A percentile compares a stretch with the other conserved stretches of the same genome.
Conservation (phyloP, 2,113 vertebrate genomes). For the Hiodon tergisus region DNA sequence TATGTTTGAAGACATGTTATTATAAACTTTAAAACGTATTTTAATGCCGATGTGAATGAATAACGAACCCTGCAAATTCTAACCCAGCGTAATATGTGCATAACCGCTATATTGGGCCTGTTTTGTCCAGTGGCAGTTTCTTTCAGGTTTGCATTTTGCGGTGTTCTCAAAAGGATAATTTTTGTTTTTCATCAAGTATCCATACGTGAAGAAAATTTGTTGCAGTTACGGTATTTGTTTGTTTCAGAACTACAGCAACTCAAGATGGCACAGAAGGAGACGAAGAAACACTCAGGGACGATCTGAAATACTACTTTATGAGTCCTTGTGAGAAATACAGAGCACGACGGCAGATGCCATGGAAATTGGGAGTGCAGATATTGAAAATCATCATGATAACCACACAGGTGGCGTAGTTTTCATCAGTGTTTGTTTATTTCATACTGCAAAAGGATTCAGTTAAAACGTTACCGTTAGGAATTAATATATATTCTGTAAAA, state of each 20-base stretch:
- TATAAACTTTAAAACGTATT: no score
- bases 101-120: no score
- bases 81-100: no score
- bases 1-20: no score
- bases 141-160: no score
- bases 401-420: conserved; percentile 69
- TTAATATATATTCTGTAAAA: no score
- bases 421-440: no score
- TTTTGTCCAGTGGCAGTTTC: no score
- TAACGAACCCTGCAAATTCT: no score
- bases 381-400: conserved; percentile 96
- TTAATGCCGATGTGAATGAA: no score
- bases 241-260: conserved; percentile 57
- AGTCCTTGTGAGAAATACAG: conserved; percentile 94
- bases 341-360: conserved; percentile 79
- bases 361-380: conserved; percentile 91
- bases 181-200: background rate
- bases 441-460: no score
- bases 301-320: conserved; percentile 95
- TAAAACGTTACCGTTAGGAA: no score
- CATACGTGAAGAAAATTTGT: background rate
- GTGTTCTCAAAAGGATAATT: background rate
- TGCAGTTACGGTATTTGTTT: conserved; percentile 21
- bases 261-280: conserved; percentile 59
- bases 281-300: conserved; percentile 73